These are phyloP conservation scores for Athalia rosae DNA, from an alignment of 2,888 invertebrate genomes.

Conservation along the genomic window DNA sequence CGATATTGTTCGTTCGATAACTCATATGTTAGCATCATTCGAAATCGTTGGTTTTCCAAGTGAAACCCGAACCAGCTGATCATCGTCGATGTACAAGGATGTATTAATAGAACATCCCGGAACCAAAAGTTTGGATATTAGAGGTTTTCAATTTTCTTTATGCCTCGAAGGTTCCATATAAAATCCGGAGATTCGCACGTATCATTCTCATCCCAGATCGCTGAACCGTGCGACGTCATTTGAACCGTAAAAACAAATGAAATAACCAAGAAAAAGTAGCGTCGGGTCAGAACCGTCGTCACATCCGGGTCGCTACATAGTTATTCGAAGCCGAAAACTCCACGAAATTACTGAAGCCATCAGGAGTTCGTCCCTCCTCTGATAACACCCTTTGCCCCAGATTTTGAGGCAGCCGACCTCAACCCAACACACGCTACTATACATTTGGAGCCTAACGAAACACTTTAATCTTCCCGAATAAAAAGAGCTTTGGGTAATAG, in stretches of 20 bases:
- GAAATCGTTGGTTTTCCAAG: no score
- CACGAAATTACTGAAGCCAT: constrained; percentile 3
- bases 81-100: no score
- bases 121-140: no score
- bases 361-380: constrained; percentile 28
- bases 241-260: not conserved
- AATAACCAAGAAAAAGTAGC: not conserved
- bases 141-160: no score
- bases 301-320: not conserved
- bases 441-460: constrained; percentile 15
- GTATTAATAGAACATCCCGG: no score
- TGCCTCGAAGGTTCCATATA: no score
- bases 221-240: no score
- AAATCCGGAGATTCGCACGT: no score
- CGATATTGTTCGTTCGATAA: no score
- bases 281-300: constrained; percentile 1
- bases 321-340: constrained; percentile 3
- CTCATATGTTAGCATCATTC: no score
- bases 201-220: no score
- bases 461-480: constrained; percentile 15
- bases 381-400: constrained; percentile 17
- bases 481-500: not conserved
- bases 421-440: not conserved
- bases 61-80: no score
- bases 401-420: constrained; percentile 3